Conservation (phyloP, 2,113 vertebrate genomes). For the Saccopteryx bilineata region DNA sequence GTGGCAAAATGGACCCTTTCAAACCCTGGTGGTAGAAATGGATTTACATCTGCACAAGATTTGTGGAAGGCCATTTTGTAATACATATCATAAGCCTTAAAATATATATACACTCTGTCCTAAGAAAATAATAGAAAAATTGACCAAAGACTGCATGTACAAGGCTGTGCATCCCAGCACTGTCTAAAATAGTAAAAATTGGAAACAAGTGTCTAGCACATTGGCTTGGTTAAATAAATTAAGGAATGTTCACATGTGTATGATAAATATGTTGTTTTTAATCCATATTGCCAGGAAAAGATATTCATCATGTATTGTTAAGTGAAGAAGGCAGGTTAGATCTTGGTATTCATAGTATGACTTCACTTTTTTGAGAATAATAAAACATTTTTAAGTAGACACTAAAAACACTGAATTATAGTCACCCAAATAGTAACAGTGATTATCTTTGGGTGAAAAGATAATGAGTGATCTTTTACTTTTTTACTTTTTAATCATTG, state of each 20-base stretch:
- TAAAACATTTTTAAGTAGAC: conserved; percentile 63
- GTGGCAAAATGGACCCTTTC: conserved; percentile 18
- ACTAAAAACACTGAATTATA: conserved; percentile 61
- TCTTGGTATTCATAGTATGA: conserved; percentile 9
- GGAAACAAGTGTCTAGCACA: conserved; percentile 33
- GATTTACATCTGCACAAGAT: background rate
- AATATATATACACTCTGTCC: conserved; percentile 31
- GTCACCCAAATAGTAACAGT: conserved; percentile 48
- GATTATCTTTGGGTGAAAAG: conserved; percentile 66
- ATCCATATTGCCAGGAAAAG: conserved; percentile 55
- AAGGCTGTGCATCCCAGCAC: conserved; percentile 27
- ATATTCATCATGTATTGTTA: conserved; percentile 61
- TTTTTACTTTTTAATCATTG: conserved; percentile 72
- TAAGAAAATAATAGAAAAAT: conserved; percentile 50
- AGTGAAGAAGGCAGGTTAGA: conserved; percentile 62
- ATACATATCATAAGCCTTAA: conserved; percentile 58
- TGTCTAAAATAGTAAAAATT: conserved; percentile 38
- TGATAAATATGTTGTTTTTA: conserved; percentile 44
- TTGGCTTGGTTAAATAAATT: conserved; percentile 17
- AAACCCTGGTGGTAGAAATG: conserved; percentile 25
- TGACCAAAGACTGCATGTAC: conserved; percentile 50
- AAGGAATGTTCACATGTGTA: conserved; percentile 24
- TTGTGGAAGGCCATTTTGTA: conserved; percentile 56
- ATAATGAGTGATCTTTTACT: conserved; percentile 63
- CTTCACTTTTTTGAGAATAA: conserved; percentile 33